Conservation (phyloP, 2,113 vertebrate genomes). For the Chaetorhynchus papuensis region DNA sequence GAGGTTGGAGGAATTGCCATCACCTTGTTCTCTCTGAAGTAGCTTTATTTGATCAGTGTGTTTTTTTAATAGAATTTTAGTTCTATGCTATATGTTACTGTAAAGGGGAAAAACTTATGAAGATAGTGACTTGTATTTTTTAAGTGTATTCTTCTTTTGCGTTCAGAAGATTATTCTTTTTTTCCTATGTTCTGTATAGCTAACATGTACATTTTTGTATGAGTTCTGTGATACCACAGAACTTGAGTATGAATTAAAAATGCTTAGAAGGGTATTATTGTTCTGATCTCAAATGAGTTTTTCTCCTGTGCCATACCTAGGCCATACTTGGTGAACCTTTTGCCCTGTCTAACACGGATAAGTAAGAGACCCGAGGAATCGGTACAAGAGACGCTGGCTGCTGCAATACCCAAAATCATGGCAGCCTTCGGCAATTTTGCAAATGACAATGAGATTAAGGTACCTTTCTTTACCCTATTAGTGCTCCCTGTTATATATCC, state of each 20-base stretch:
- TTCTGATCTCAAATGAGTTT: not conserved
- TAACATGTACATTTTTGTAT: not conserved
- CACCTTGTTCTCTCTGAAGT: not conserved
- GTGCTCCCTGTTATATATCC: not conserved
- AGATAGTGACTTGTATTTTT: not conserved
- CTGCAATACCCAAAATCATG: slow-evolving; percentile 93
- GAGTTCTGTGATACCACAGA: not conserved
- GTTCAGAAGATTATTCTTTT: not conserved
- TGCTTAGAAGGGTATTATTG: not conserved
- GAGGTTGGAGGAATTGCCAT: not conserved
- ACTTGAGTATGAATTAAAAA: not conserved
- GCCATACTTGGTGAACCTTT: slow-evolving; percentile 92
- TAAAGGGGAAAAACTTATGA: not conserved
- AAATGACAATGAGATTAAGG: slow-evolving; percentile 96
- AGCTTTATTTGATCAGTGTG: not conserved
- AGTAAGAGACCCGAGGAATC: slow-evolving; percentile 91
- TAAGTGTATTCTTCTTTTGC: not conserved
- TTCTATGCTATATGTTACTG: not conserved
- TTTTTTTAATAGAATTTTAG: not conserved
- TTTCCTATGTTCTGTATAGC: not conserved
- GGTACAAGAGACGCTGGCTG: slow-evolving; percentile 91
- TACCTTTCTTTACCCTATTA: slow-evolving; percentile 26
- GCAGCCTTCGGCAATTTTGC: slow-evolving; percentile 91
- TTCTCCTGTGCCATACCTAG: slow-evolving; percentile 46
- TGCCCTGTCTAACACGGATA: slow-evolving; percentile 91